A percentile compares a stretch with the other conserved stretches of the same genome.
Evolutionary conservation across 2,797 vertebrate species (phyloP).

Genomic region (Pangasius macronema): DNA sequence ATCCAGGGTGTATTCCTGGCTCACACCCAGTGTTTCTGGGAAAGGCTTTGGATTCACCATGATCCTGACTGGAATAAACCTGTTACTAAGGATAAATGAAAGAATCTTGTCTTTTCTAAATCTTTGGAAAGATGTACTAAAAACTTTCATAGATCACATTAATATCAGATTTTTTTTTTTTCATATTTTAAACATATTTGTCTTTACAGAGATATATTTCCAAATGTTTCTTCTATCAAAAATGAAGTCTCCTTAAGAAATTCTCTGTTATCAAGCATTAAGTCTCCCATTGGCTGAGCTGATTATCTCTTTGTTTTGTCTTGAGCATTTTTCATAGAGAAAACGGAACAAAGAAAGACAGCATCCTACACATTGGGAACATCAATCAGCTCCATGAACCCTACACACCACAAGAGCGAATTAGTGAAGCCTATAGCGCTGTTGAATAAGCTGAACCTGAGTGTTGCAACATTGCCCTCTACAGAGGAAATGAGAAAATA

Average conservation of each 20-base stretch:
- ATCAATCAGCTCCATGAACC: slow-evolving; percentile 58
- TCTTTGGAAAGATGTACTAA: not conserved
- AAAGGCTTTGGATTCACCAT: not conserved
- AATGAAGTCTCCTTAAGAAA: not conserved
- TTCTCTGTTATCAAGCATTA: not conserved
- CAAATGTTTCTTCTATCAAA: slow-evolving; percentile 1
- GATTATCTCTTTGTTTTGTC: slow-evolving; percentile 59
- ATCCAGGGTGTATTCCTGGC: not conserved
- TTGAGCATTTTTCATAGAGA: slow-evolving; percentile 48
- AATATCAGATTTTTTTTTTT: no score
- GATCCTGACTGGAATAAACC: not conserved
- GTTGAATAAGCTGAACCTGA: slow-evolving; percentile 4
- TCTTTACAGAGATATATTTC: not conserved
- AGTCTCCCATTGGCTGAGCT: slow-evolving; percentile 44
- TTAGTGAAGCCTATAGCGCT: slow-evolving; percentile 32
- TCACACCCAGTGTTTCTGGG: no score
- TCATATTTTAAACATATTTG: not conserved
- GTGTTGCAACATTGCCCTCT: slow-evolving; percentile 63
- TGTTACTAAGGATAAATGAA: not conserved
- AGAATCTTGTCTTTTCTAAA: not conserved
- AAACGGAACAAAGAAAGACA: slow-evolving; percentile 63
- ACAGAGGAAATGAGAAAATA: slow-evolving; percentile 38
- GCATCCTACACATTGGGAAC: slow-evolving; percentile 49
- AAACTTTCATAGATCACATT: not conserved
- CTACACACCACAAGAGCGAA: slow-evolving; percentile 49